Base-by-base conservation (phyloP, 1,140 invertebrate species). In the Lepidostoma basale region DNA sequence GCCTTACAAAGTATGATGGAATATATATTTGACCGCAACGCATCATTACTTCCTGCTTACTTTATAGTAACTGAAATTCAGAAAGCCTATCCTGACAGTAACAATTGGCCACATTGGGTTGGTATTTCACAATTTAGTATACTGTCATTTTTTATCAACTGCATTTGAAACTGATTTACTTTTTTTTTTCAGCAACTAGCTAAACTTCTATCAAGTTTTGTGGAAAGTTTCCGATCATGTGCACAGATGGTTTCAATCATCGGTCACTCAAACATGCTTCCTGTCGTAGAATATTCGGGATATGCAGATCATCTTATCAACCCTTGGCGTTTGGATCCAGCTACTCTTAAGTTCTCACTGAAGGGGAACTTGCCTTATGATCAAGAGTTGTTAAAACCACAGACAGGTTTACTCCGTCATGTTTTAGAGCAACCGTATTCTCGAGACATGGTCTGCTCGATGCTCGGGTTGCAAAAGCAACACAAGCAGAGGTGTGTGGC, bases 191-290 rank as follows among this genome's bases (percentile, higher is more conserved):
- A 94, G 92, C 92, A 92, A 85, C 79, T 98, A 14, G 90, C 94
- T 26, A 88, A 89, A 75, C 79, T 98, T 3, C 85, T 98, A 64
- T 91, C 93, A 16, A 89, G 88, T 77, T 97, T 97, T 83, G 90
- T 98, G 9, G 92, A 96, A 76, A 94, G 93, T 82, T 98, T 98
- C 78, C 86, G 93, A 66, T 88, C 90, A 16, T 92, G 92, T 56
- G 95, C 96, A 0, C 95, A 98, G 84, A 98, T 98, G 92, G 93
- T 98, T 0, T 92, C 95, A 0, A 94, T 98, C 40, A 90, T 95
- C 74, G 94, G 94, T 0, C 90, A 95, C 73, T 88, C 92, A 3
- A 89, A 92, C 74, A 93, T 98, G 89, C 79, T 97, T 16, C 96
- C 97, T 4, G 92, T 99, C 18, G 95, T 98, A 3, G 96, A 98